Percentiles rank a stretch among this genome's conserved stretches.
Evolutionary conservation across 2,888 invertebrate genomes (phyloP).

Genomic region (Tipula unca): DNA sequence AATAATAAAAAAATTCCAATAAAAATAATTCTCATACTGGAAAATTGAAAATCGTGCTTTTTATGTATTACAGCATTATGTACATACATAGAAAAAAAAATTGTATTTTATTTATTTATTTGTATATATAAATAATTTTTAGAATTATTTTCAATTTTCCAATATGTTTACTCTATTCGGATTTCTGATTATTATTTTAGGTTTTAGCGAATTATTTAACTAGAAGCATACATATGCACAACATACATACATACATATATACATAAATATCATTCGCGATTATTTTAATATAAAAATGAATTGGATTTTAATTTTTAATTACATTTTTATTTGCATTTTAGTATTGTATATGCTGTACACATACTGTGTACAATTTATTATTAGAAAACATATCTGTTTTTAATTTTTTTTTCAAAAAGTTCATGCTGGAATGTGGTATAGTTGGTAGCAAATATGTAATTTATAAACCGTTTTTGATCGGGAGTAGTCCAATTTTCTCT

Average conservation of each 20-base stretch:
- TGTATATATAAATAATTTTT: not conserved
- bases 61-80: not conserved
- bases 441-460: no score
- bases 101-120: not conserved
- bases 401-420: not conserved
- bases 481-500: no score
- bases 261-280: not conserved
- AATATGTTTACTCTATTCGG: not conserved
- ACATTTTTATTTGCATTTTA: not conserved
- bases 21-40: not conserved
- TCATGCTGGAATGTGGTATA: not conserved
- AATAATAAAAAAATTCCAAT: not conserved
- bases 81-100: not conserved
- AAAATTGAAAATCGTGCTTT: conserved; percentile 14
- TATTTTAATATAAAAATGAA: not conserved
- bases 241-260: not conserved
- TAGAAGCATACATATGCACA: not conserved
- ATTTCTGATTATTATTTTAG: not conserved
- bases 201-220: not conserved
- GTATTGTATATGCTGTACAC: not conserved
- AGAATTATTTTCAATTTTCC: not conserved
- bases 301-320: not conserved
- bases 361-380: not conserved
- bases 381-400: not conserved
- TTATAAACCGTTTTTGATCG: no score